phyloP scores from a whole-genome alignment of 1,140 invertebrate genomes.

The Branchinecta lindahli region DNA sequence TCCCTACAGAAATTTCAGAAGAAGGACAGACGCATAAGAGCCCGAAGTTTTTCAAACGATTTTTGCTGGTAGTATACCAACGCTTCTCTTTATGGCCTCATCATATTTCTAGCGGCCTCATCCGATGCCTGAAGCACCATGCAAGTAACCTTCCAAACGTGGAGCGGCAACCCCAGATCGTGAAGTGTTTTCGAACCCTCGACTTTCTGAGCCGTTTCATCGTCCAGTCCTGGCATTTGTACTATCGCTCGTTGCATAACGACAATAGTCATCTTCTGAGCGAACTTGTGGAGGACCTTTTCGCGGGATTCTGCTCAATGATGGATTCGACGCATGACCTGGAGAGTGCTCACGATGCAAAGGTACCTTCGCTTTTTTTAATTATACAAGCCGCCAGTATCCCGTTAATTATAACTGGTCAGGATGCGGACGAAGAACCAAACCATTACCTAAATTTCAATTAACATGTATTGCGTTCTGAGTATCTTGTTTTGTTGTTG shows the following conservation, averaged over 20 bases:
- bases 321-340: constrained; percentile 15
- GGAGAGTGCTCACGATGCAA: neutral
- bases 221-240: constrained; percentile 74
- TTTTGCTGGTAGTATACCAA: no score
- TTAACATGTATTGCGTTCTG: no score
- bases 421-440: no score
- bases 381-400: constrained; percentile 20
- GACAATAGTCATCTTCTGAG: constrained; percentile 73
- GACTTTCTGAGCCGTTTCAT: constrained; percentile 93
- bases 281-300: constrained; percentile 54
- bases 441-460: no score
- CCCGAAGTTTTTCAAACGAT: no score
- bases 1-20: no score
- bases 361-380: constrained; percentile 11
- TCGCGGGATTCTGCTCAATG: constrained; percentile 57
- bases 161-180: constrained; percentile 70
- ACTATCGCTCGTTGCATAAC: constrained; percentile 68
- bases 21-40: no score
- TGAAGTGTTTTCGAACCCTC: constrained; percentile 74
- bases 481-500: no score
- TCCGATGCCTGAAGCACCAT: constrained; percentile 77
- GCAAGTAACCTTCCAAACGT: constrained; percentile 68
- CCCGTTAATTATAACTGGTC: no score
- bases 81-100: no score
- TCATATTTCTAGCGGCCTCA: constrained; percentile 43